Percentiles rank a stretch among this genome's conserved stretches.
Conservation (phyloP, 2,888 invertebrate genomes). For the Athalia rosae region DNA sequence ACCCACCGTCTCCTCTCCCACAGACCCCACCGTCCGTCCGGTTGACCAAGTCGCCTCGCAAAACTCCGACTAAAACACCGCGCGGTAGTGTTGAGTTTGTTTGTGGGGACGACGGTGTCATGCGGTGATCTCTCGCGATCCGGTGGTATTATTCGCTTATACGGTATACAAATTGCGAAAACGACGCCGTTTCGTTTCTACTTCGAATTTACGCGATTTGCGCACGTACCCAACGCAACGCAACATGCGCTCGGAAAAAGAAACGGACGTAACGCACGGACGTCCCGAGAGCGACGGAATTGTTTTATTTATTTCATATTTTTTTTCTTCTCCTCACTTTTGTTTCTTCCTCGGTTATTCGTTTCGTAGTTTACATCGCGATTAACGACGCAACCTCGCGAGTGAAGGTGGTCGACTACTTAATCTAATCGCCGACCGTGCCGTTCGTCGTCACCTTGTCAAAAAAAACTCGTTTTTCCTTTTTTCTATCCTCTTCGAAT, state of each 20-base stretch:
- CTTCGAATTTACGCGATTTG: too few relatives aligned
- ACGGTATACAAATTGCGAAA: not conserved
- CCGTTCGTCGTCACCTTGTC: too few relatives aligned
- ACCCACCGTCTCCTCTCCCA: not conserved
- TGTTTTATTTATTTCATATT: too few relatives aligned
- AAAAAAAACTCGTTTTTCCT: too few relatives aligned
- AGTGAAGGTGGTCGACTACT: not conserved
- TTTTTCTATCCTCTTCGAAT: too few relatives aligned
- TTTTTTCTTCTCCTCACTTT: too few relatives aligned
- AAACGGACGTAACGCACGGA: not conserved
- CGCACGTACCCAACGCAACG: too few relatives aligned
- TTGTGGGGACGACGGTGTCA: conserved; percentile 17
- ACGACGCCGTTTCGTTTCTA: too few relatives aligned
- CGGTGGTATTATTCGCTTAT: not conserved
- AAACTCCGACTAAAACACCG: conserved; percentile 7
- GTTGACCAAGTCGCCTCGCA: conserved; percentile 33
- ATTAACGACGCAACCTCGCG: not conserved
- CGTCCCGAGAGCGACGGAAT: too few relatives aligned
- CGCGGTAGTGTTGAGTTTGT: not conserved
- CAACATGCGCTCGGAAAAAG: not conserved
- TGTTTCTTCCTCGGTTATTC: too few relatives aligned
- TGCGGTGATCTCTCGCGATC: conserved; percentile 28
- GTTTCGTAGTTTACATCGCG: not conserved
- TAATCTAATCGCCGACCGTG: too few relatives aligned
- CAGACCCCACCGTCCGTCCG: conserved; percentile 24